Percentiles rank a stretch among this genome's conserved stretches.
phyloP scores from a whole-genome alignment of 2,113 vertebrate genomes.

The Pachyramphus minor region DNA sequence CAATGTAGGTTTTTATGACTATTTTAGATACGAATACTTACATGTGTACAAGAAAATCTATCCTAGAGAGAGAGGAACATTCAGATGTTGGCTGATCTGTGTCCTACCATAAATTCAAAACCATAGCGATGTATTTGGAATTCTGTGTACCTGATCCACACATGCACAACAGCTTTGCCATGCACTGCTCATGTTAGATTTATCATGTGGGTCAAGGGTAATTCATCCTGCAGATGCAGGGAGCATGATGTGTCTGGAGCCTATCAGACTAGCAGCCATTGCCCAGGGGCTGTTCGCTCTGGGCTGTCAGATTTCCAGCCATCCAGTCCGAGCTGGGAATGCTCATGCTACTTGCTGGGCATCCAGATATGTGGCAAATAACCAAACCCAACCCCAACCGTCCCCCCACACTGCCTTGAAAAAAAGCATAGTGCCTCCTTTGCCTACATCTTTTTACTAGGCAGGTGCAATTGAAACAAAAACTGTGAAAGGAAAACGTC shows the following conservation, averaged over 20 bases:
- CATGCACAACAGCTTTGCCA: neutral
- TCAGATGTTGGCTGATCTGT: neutral
- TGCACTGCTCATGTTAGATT: neutral
- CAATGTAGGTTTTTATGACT: neutral
- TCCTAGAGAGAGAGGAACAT: neutral
- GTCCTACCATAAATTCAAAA: neutral
- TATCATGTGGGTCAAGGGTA: neutral
- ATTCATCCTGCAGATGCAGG: neutral
- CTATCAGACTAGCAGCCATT: neutral
- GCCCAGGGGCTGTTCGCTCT: neutral
- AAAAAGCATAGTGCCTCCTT: neutral
- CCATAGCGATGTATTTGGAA: neutral
- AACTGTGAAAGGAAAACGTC: neutral
- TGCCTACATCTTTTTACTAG: neutral
- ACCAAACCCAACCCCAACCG: neutral
- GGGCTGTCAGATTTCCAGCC: neutral
- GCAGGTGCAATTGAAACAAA: neutral
- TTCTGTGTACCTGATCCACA: neutral
- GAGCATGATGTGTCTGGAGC: neutral
- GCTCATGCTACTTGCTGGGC: neutral
- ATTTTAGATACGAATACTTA: neutral
- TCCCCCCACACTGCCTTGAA: too few relatives aligned
- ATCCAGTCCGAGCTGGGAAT: neutral
- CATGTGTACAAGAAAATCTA: rapidly evolving
- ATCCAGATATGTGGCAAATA: neutral